Conservation (phyloP, 2,797 vertebrate species). For the Acipenser oxyrinchus region DNA sequence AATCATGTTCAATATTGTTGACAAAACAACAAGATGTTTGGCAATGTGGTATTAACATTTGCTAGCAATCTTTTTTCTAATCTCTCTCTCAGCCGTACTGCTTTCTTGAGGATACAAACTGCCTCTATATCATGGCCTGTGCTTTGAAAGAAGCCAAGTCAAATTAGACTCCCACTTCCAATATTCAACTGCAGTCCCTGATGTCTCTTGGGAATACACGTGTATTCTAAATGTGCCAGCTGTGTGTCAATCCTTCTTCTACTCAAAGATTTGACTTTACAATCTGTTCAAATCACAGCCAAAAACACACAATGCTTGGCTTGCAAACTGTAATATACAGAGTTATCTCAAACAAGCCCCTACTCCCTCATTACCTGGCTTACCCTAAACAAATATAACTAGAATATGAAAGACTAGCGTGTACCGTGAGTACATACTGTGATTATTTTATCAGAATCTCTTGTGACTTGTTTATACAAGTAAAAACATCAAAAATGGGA, state of each 20-base stretch:
- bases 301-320: conserved; percentile 13
- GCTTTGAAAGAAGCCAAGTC: background rate
- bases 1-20: too few relatives aligned
- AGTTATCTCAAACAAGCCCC: background rate
- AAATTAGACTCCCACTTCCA: background rate
- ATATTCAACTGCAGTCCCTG: background rate
- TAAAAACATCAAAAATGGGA: too few relatives aligned
- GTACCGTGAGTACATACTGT: too few relatives aligned
- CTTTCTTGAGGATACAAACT: background rate
- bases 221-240: background rate
- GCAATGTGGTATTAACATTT: too few relatives aligned
- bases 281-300: conserved; percentile 13
- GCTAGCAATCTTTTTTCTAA: too few relatives aligned
- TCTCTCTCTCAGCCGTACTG: too few relatives aligned
- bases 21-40: too few relatives aligned
- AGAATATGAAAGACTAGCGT: too few relatives aligned
- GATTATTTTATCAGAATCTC: too few relatives aligned
- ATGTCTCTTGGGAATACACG: background rate
- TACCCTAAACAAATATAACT: background rate
- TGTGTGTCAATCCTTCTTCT: conserved; percentile 1
- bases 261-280: conserved; percentile 13
- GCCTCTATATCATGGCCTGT: background rate
- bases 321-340: conserved; percentile 6
- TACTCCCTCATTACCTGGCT: background rate
- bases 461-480: too few relatives aligned